Conservation (phyloP, 2,888 invertebrate genomes). For the Pyrochroa serraticornis region DNA sequence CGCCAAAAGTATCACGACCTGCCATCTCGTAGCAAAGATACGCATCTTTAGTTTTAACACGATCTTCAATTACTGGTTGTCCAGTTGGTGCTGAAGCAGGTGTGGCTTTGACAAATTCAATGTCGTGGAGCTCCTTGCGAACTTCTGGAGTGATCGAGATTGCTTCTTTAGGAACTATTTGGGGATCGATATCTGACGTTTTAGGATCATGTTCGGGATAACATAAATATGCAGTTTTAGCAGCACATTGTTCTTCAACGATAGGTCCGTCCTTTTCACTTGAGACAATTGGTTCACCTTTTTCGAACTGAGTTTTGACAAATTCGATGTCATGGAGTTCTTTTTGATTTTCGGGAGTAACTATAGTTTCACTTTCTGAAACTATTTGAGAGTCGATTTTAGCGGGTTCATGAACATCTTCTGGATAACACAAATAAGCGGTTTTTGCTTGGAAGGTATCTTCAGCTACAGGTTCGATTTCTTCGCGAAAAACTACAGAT, state of each 20-base stretch:
- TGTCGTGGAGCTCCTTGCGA: slow-evolving; percentile 17
- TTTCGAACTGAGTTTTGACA: slow-evolving; percentile 2
- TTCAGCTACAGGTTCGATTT: slow-evolving; percentile 38
- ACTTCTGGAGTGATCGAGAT: slow-evolving; percentile 21
- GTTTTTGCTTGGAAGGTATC: slow-evolving; percentile 42
- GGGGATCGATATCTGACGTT: slow-evolving; percentile 17
- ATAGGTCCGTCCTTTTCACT: slow-evolving; percentile 29
- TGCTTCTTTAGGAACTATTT: slow-evolving; percentile 27
- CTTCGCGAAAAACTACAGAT: slow-evolving; percentile 8
- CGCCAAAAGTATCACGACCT: slow-evolving; percentile 42
- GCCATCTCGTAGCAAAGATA: slow-evolving; percentile 47
- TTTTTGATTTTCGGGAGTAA: slow-evolving; percentile 13
- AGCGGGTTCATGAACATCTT: slow-evolving; percentile 10
- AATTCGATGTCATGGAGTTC: slow-evolving; percentile 39
- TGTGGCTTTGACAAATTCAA: slow-evolving; percentile 28
- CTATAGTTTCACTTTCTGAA: slow-evolving; percentile 10
- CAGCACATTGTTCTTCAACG: slow-evolving; percentile 25
- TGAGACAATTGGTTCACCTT: slow-evolving; percentile 25
- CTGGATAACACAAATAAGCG: slow-evolving; percentile 47
- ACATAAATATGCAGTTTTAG: slow-evolving; percentile 18
- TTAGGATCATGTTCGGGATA: slow-evolving; percentile 16
- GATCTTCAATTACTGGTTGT: slow-evolving; percentile 41
- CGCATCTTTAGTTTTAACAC: slow-evolving; percentile 43
- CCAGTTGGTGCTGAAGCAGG: slow-evolving; percentile 17
- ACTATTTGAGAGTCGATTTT: slow-evolving; percentile 40